Conservation (phyloP, 1,140 invertebrate genomes). For the Diorhabda carinulata region DNA sequence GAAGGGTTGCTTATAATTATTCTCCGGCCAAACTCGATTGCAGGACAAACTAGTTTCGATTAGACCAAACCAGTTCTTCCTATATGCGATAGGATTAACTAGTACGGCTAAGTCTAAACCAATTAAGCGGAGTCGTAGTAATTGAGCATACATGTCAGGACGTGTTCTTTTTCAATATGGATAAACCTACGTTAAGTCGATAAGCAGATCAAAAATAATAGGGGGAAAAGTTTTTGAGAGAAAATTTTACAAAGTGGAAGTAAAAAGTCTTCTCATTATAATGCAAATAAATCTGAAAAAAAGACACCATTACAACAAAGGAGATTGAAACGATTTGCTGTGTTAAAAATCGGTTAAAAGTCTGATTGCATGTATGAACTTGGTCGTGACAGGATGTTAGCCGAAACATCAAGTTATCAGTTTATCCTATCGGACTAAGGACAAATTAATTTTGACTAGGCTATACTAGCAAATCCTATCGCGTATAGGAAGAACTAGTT, state of each 20-base stretch:
- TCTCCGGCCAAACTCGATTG: too few relatives aligned
- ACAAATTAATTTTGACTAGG: background rate
- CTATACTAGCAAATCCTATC: background rate
- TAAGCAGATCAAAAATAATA: background rate
- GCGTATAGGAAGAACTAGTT: too few relatives aligned
- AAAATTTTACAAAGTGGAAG: background rate
- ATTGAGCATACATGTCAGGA: too few relatives aligned
- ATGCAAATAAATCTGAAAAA: conserved; percentile 4
- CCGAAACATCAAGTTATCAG: background rate
- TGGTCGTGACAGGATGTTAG: background rate
- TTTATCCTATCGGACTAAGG: background rate
- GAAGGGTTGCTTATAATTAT: too few relatives aligned
- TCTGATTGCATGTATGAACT: conserved; percentile 2
- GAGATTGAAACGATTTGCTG: conserved; percentile 16
- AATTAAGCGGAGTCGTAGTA: too few relatives aligned
- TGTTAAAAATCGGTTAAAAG: conserved; percentile 15
- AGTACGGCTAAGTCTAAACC: too few relatives aligned
- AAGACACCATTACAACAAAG: conserved; percentile 20
- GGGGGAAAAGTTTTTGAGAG: background rate
- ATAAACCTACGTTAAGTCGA: too few relatives aligned
- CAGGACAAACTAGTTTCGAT: too few relatives aligned
- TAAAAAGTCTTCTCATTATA: background rate
- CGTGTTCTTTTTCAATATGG: too few relatives aligned
- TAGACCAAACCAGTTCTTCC: too few relatives aligned
- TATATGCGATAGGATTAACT: too few relatives aligned